phyloP scores from a whole-genome alignment of 2,113 vertebrate species.

The Eulacestoma nigropectus region DNA sequence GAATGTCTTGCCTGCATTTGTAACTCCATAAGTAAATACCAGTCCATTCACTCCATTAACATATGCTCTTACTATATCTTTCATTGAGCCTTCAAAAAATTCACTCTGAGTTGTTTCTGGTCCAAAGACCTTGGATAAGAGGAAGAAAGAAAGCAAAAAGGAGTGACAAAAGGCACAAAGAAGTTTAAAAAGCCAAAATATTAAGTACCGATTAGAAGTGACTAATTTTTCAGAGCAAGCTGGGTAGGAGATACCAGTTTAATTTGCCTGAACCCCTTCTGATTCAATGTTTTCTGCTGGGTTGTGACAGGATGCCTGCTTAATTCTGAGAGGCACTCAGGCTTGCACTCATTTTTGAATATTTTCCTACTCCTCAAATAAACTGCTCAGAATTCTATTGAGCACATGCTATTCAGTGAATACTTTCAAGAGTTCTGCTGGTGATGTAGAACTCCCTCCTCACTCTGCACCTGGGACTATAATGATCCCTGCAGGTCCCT shows the following conservation, averaged over 20 bases:
- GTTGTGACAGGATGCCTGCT: not conserved
- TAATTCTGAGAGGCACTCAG: not conserved
- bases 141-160: rapidly evolving
- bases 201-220: not conserved
- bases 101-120: slow-evolving; percentile 76
- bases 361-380: not conserved
- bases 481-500: not conserved
- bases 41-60: slow-evolving; percentile 79
- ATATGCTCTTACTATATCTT: slow-evolving; percentile 72
- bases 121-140: slow-evolving; percentile 80
- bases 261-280: not conserved
- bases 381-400: not conserved
- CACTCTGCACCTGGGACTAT: not conserved
- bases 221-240: not conserved
- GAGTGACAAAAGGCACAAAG: not conserved
- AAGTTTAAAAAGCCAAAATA: not conserved
- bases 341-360: not conserved
- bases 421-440: not conserved
- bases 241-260: not conserved
- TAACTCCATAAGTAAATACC: slow-evolving; percentile 88
- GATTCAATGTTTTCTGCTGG: not conserved
- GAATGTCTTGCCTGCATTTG: slow-evolving; percentile 89
- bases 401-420: not conserved
- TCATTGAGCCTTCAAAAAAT: slow-evolving; percentile 81
- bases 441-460: not conserved